Evolutionary conservation across 2,797 vertebrate species (phyloP).

Genomic region (Amblyopsis hoosieri): DNA sequence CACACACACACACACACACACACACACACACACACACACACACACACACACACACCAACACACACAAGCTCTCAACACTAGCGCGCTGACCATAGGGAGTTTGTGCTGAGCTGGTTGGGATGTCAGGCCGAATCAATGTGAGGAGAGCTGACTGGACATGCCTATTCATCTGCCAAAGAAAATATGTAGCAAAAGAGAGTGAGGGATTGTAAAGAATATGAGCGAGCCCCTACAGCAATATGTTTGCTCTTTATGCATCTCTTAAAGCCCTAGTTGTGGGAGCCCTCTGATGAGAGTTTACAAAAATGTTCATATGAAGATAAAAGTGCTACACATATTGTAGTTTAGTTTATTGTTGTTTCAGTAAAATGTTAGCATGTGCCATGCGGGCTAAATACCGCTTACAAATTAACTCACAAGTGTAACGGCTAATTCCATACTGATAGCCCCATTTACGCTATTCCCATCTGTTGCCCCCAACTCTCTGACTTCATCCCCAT

Average conservation of each 20-base stretch:
- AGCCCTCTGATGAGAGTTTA: too few relatives aligned
- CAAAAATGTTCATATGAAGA: too few relatives aligned
- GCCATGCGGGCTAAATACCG: conserved; percentile 34
- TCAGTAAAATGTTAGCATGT: conserved; percentile 10
- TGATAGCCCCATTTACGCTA: conserved; percentile 62
- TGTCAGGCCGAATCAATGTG: conserved; percentile 83
- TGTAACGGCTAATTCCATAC: conserved; percentile 56
- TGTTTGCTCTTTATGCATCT: conserved; percentile 66
- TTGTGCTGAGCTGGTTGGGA: conserved; percentile 86
- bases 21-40: conserved; percentile 22
- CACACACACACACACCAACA: too few relatives aligned
- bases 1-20: background rate
- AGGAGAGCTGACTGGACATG: conserved; percentile 85
- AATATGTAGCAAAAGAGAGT: conserved; percentile 70
- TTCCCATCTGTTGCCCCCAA: conserved; percentile 78
- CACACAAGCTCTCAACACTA: conserved; percentile 72
- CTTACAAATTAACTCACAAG: conserved; percentile 45
- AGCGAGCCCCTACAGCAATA: conserved; percentile 73
- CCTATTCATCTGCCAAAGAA: conserved; percentile 85
- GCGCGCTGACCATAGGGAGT: conserved; percentile 79
- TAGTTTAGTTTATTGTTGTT: conserved; percentile 4
- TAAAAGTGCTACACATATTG: too few relatives aligned
- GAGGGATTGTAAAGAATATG: conserved; percentile 74
- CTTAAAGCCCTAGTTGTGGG: conserved; percentile 33
- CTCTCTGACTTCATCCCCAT: conserved; percentile 77